These are phyloP conservation scores for Melospiza georgiana DNA, from an alignment of 2,113 vertebrate genomes.

Conservation along the genomic window DNA sequence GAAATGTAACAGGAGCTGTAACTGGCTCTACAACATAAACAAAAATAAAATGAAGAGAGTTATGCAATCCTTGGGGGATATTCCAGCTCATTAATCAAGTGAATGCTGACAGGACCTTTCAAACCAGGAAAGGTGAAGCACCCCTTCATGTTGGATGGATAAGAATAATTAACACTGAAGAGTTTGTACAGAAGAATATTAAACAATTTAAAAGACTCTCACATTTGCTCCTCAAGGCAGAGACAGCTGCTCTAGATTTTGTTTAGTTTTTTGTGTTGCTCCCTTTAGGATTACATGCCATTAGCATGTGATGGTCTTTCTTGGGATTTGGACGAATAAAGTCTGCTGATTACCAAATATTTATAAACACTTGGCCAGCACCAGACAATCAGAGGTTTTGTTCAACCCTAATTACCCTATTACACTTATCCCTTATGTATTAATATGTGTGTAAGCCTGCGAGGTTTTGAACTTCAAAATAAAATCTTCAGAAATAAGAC, in stretches of 20 bases:
- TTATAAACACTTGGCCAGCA: slow-evolving; percentile 50
- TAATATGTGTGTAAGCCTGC: slow-evolving; percentile 12
- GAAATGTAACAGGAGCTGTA: slow-evolving; percentile 13
- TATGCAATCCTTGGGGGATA: slow-evolving; percentile 51
- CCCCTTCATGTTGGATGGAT: background rate
- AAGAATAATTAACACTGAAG: background rate
- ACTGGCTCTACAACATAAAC: slow-evolving; percentile 17
- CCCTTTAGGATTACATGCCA: background rate
- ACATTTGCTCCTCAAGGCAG: background rate
- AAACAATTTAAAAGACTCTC: background rate
- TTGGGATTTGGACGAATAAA: slow-evolving; percentile 29
- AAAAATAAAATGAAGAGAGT: slow-evolving; percentile 40
- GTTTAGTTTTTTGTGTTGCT: slow-evolving; percentile 1
- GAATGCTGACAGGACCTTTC: slow-evolving; percentile 6
- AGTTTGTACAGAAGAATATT: background rate
- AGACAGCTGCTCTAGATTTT: slow-evolving; percentile 1
- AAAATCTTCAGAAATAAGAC: slow-evolving; percentile 52
- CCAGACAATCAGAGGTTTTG: slow-evolving; percentile 59
- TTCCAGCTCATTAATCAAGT: slow-evolving; percentile 37
- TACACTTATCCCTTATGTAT: slow-evolving; percentile 25
- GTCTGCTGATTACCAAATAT: slow-evolving; percentile 50
- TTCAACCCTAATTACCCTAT: slow-evolving; percentile 18
- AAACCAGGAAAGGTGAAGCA: background rate
- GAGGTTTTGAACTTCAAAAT: slow-evolving; percentile 27
- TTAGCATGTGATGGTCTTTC: slow-evolving; percentile 56